Conservation (phyloP, 2,113 vertebrate species). For the Cathartes aura region DNA sequence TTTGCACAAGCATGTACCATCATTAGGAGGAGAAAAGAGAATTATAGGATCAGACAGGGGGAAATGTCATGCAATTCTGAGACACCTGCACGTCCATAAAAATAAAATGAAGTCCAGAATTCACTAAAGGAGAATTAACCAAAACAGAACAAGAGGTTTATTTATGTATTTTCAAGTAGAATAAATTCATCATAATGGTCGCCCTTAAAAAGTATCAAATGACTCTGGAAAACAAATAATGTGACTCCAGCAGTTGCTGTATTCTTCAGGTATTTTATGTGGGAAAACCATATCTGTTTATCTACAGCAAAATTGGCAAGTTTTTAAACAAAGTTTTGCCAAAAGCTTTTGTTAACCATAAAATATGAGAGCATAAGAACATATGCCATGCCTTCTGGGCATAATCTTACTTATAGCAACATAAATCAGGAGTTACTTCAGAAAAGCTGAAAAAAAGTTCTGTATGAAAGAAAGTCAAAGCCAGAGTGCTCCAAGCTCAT, state of each 20-base stretch:
- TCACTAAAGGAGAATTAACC: not conserved
- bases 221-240: not conserved
- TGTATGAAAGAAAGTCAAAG: not conserved
- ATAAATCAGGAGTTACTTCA: not conserved
- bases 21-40: not conserved
- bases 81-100: not conserved
- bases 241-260: not conserved
- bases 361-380: not conserved
- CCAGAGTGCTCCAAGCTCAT: not conserved
- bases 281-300: not conserved
- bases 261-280: not conserved
- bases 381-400: constrained; percentile 22
- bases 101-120: not conserved
- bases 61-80: not conserved
- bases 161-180: not conserved
- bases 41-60: not conserved
- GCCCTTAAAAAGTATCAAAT: not conserved
- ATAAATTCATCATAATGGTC: not conserved
- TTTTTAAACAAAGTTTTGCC: constrained; percentile 1
- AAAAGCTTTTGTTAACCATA: not conserved
- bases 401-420: not conserved
- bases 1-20: not conserved
- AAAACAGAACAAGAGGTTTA: not conserved
- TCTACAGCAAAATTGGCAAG: not conserved
- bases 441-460: not conserved